Percentiles rank a stretch among this genome's conserved stretches.
Evolutionary conservation across 1,140 invertebrate genomes (phyloP).

Genomic region (Drosophila bipectinata): DNA sequence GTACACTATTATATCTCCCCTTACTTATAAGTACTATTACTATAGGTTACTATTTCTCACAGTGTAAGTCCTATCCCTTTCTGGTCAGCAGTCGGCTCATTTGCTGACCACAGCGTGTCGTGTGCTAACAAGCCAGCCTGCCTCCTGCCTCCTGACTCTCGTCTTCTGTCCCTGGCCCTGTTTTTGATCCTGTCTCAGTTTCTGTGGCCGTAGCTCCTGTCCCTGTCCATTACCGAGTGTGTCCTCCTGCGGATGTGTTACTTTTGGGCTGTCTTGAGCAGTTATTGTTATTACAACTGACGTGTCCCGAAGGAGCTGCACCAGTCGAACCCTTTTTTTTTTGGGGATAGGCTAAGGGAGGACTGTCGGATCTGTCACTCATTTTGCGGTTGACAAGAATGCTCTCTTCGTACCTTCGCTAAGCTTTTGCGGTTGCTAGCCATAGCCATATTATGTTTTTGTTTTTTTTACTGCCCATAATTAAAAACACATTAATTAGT

Average conservation of each 20-base stretch:
- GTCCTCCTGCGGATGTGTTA: conserved; percentile 64
- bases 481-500: conserved; percentile 81
- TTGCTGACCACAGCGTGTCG: conserved; percentile 78
- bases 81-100: conserved; percentile 62
- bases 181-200: conserved; percentile 22
- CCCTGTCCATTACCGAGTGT: conserved; percentile 38
- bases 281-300: conserved; percentile 75
- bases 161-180: conserved; percentile 15
- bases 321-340: conserved; percentile 45
- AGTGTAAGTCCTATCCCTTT: conserved; percentile 6
- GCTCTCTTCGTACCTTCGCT: conserved; percentile 35
- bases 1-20: too few relatives aligned
- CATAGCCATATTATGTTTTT: conserved; percentile 13
- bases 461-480: conserved; percentile 52
- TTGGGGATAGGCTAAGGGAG: background rate
- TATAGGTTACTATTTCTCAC: too few relatives aligned
- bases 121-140: conserved; percentile 76
- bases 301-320: conserved; percentile 57
- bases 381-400: conserved; percentile 57
- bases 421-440: conserved; percentile 70
- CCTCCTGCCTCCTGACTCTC: conserved; percentile 17
- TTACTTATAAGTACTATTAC: too few relatives aligned
- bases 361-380: conserved; percentile 49
- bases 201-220: conserved; percentile 30
- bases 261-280: conserved; percentile 81